phyloP scores from a whole-genome alignment of 2,888 invertebrate genomes.

The Limnephilus lunatus region DNA sequence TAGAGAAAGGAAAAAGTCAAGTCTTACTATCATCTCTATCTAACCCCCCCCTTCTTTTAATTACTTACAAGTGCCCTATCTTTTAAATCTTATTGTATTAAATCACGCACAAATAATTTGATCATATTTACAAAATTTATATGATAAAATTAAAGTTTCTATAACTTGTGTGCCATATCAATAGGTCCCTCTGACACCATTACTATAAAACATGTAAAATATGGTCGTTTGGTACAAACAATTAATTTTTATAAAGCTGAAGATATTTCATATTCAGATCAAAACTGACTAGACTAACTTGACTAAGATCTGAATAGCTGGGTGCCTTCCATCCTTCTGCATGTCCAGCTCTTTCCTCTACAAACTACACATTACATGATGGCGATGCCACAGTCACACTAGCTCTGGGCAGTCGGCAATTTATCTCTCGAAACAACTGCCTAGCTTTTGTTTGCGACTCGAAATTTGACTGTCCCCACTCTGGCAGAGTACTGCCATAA shows the following conservation, averaged over 20 bases:
- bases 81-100: neutral
- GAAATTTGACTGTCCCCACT: neutral
- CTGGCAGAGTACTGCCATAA: neutral
- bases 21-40: neutral
- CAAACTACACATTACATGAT: too few relatives aligned
- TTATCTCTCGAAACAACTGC: too few relatives aligned
- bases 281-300: too few relatives aligned
- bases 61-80: neutral
- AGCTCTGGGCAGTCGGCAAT: too few relatives aligned
- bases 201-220: conserved; percentile 37
- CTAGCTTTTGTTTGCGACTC: too few relatives aligned
- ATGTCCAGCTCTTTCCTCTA: too few relatives aligned
- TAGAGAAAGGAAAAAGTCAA: too few relatives aligned
- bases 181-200: conserved; percentile 64
- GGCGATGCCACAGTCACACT: too few relatives aligned
- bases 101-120: conserved; percentile 40
- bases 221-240: conserved; percentile 65
- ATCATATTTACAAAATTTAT: conserved; percentile 40
- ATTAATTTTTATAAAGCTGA: neutral
- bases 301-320: too few relatives aligned
- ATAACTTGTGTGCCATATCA: conserved; percentile 56
- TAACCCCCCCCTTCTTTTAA: neutral
- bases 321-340: too few relatives aligned
- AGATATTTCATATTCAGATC: too few relatives aligned
- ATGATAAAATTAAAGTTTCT: conserved; percentile 44